Percentiles rank a stretch among this genome's conserved stretches.
Conservation (phyloP, 2,797 vertebrate species). For the Dryobates pubescens region DNA sequence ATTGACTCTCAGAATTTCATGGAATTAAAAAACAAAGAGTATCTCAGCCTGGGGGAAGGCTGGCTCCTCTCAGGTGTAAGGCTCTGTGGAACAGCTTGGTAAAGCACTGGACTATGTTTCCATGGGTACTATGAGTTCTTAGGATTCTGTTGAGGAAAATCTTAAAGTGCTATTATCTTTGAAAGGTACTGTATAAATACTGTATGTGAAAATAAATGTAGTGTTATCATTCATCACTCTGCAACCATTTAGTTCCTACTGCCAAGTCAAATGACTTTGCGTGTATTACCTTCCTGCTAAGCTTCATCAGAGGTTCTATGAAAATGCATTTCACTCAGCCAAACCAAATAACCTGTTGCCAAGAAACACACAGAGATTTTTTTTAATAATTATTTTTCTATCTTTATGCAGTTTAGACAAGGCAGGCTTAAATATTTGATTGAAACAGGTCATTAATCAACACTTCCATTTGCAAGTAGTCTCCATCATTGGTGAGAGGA, state of each 20-base stretch:
- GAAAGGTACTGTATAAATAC: background rate
- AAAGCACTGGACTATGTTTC: background rate
- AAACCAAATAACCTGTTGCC: slow-evolving; percentile 26
- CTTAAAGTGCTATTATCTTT: slow-evolving; percentile 8
- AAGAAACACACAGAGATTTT: slow-evolving; percentile 30
- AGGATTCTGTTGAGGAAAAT: background rate
- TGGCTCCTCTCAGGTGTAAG: background rate
- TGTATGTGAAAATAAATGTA: background rate
- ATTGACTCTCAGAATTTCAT: background rate
- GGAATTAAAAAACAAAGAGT: background rate
- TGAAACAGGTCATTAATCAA: slow-evolving; percentile 23
- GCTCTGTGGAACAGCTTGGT: background rate
- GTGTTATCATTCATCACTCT: background rate
- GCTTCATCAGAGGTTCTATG: background rate
- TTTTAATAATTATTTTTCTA: background rate
- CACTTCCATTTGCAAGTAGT: background rate
- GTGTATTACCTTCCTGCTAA: background rate
- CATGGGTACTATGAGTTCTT: background rate
- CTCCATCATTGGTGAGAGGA: background rate
- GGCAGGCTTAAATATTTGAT: slow-evolving; percentile 29
- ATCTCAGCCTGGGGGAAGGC: background rate
- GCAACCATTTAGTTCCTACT: background rate
- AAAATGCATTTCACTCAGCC: slow-evolving; percentile 18
- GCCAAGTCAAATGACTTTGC: background rate
- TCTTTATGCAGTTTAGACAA: slow-evolving; percentile 14